Conservation (phyloP, 2,797 vertebrate species). For the Crossoptilon crossoptilon region DNA sequence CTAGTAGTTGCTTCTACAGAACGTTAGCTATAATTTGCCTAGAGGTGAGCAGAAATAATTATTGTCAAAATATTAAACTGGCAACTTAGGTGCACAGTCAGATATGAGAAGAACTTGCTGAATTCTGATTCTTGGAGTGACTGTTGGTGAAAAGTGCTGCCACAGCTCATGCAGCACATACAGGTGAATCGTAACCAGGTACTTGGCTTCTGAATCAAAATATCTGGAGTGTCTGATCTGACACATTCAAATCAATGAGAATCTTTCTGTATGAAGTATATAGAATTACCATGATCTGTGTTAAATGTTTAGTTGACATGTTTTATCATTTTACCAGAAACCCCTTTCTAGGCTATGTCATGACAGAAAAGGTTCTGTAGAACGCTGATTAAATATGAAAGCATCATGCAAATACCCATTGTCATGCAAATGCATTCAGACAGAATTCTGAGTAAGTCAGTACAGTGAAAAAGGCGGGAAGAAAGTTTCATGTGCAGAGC, state of each 20-base stretch:
- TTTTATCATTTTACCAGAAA: not conserved
- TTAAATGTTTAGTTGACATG: not conserved
- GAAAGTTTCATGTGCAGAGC: not conserved
- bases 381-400: conserved; percentile 5
- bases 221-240: not conserved
- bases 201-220: not conserved
- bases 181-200: not conserved
- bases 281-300: not conserved
- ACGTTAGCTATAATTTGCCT: not conserved
- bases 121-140: accelerated
- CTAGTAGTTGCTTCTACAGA: not conserved
- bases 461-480: not conserved
- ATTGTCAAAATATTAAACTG: accelerated
- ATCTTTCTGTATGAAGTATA: not conserved
- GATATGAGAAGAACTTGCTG: not conserved
- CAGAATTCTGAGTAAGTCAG: conserved; percentile 14
- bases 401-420: not conserved
- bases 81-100: not conserved
- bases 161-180: not conserved
- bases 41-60: not conserved
- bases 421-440: not conserved
- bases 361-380: not conserved
- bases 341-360: not conserved
- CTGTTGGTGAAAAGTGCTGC: not conserved
- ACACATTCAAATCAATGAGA: not conserved